These are phyloP conservation scores for Cnemophilus loriae DNA, from an alignment of 2,113 vertebrate species.

Conservation along the genomic window DNA sequence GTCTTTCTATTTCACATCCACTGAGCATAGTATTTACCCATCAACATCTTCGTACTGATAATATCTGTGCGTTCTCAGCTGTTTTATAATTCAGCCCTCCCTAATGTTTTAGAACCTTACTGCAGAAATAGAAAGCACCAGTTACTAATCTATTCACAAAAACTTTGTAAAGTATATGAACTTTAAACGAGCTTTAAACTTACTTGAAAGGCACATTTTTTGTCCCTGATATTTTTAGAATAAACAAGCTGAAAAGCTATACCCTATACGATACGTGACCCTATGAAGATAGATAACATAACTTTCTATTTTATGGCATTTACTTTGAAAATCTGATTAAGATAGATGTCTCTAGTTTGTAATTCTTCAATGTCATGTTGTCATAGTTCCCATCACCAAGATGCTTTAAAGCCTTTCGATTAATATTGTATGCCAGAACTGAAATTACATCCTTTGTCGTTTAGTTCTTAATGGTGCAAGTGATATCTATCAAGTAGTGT, in stretches of 20 bases:
- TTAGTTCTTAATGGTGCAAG: constrained; percentile 87
- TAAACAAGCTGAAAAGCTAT: constrained; percentile 54
- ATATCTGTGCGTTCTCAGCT: neutral
- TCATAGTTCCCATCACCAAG: constrained; percentile 84
- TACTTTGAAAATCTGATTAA: constrained; percentile 88
- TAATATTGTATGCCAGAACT: constrained; percentile 86
- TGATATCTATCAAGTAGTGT: constrained; percentile 83
- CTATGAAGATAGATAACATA: constrained; percentile 78
- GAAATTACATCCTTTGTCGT: constrained; percentile 87
- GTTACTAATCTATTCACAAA: neutral
- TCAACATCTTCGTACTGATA: neutral
- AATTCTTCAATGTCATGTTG: constrained; percentile 92
- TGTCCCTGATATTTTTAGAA: constrained; percentile 45
- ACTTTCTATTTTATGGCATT: constrained; percentile 81
- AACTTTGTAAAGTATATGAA: neutral
- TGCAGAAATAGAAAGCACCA: neutral
- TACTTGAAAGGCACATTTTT: neutral
- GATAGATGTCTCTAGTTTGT: constrained; percentile 79
- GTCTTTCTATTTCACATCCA: neutral
- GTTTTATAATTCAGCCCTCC: neutral
- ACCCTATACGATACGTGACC: constrained; percentile 68
- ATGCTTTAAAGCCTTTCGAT: constrained; percentile 87
- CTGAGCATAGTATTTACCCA: neutral
- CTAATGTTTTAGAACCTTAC: neutral
- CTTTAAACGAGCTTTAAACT: neutral